phyloP scores from a whole-genome alignment of 1,140 invertebrate genomes.

The Scaptomyza graminum region DNA sequence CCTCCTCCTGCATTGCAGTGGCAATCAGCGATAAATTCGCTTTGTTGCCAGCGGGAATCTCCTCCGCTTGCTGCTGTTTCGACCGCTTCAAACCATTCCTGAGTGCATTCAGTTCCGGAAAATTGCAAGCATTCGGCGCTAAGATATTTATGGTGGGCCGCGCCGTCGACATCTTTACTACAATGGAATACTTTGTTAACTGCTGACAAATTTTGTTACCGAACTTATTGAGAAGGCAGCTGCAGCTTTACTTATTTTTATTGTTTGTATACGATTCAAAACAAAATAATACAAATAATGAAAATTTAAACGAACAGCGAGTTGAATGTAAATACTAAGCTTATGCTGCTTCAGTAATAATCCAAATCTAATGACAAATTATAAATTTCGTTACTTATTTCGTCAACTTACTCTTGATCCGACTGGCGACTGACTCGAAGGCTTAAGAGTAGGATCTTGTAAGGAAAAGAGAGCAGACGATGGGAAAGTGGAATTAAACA shows the following conservation, averaged over 20 bases:
- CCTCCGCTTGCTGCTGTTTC: constrained; percentile 3
- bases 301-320: constrained; percentile 2
- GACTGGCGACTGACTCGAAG: no score
- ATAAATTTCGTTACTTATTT: no score
- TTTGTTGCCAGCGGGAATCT: background rate
- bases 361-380: no score
- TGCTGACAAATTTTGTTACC: background rate
- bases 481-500: no score
- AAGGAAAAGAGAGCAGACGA: no score
- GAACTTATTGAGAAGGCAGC: background rate
- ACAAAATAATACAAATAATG: background rate
- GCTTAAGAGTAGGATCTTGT: no score
- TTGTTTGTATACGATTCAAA: background rate
- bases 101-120: constrained; percentile 34
- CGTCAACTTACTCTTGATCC: no score
- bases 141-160: constrained; percentile 41
- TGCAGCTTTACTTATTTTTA: background rate
- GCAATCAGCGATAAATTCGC: background rate
- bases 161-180: constrained; percentile 17
- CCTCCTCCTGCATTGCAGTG: constrained; percentile 10
- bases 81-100: constrained; percentile 1
- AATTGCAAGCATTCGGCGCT: constrained; percentile 35
- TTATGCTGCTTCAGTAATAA: background rate
- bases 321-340: background rate
- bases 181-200: background rate